These are phyloP conservation scores for Oegoconia quadripuncta DNA, from an alignment of 2,888 invertebrate species.

Conservation along the genomic window DNA sequence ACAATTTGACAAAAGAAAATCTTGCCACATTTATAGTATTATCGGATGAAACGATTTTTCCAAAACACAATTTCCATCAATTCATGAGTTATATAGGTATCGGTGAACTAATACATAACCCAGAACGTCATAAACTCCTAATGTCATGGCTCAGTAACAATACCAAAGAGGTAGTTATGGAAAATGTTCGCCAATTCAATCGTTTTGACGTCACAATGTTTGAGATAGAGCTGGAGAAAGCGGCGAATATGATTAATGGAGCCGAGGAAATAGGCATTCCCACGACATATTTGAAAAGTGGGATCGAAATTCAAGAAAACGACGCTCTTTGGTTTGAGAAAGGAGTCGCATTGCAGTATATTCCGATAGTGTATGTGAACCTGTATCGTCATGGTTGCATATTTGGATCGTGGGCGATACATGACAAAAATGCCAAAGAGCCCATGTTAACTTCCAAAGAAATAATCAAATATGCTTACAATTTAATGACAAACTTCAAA, in stretches of 20 bases:
- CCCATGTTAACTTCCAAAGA: slow-evolving; percentile 30
- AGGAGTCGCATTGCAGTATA: slow-evolving; percentile 23
- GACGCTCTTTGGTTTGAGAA: slow-evolving; percentile 33
- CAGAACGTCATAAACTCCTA: slow-evolving; percentile 4
- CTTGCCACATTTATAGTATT: slow-evolving; percentile 32
- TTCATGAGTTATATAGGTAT: slow-evolving; percentile 17
- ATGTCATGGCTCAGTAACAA: slow-evolving; percentile 12
- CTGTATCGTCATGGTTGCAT: slow-evolving; percentile 17
- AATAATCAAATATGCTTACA: slow-evolving; percentile 38
- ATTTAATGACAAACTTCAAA: slow-evolving; percentile 35
- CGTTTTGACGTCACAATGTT: slow-evolving; percentile 7
- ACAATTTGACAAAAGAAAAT: slow-evolving; percentile 26
- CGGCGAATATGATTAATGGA: slow-evolving; percentile 9
- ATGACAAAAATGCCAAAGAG: slow-evolving; percentile 23
- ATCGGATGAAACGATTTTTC: slow-evolving; percentile 27
- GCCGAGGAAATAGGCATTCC: slow-evolving; percentile 14
- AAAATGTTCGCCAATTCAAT: slow-evolving; percentile 4
- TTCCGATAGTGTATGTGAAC: slow-evolving; percentile 24
- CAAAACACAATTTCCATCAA: slow-evolving; percentile 21
- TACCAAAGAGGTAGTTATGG: background rate
- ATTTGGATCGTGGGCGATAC: slow-evolving; percentile 19
- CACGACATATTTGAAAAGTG: slow-evolving; percentile 18
- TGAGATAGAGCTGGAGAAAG: slow-evolving; percentile 5
- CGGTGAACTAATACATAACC: background rate
- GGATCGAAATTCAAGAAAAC: slow-evolving; percentile 15